Evolutionary conservation across 2,888 invertebrate genomes (phyloP).

Genomic region (Malthinus seriepunctatus): DNA sequence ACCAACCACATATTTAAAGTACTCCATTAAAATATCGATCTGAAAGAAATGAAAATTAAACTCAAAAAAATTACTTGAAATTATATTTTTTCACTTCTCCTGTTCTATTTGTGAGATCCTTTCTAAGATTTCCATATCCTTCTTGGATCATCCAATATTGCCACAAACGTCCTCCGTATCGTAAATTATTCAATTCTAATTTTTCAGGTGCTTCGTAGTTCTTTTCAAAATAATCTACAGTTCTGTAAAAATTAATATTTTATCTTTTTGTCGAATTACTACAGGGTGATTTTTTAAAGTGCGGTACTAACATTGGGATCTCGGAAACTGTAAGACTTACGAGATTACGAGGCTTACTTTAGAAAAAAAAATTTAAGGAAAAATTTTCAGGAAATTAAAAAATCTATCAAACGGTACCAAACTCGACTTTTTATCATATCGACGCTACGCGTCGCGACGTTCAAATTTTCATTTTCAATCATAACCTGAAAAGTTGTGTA

Average conservation of each 20-base stretch:
- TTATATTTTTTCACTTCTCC: conserved; percentile 51
- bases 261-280: no score
- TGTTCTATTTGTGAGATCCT: conserved; percentile 66
- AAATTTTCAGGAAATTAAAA: no score
- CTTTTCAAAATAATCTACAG: conserved; percentile 54
- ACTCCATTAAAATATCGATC: conserved; percentile 59
- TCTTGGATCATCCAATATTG: conserved; percentile 76
- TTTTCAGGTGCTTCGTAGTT: conserved; percentile 41
- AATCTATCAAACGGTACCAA: no score
- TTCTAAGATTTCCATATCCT: conserved; percentile 61
- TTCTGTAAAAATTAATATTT: conserved; percentile 46
- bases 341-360: no score
- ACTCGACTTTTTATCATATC: no score
- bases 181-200: conserved; percentile 52
- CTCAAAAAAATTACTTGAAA: neutral
- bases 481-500: no score
- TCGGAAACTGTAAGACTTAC: no score
- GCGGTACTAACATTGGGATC: no score
- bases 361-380: no score
- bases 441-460: no score
- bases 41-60: conserved; percentile 29
- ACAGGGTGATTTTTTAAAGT: no score
- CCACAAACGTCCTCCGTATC: conserved; percentile 70
- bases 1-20: conserved; percentile 65
- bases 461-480: no score